phyloP scores from a whole-genome alignment of 2,113 vertebrate species.

The Ciconia maguari region DNA sequence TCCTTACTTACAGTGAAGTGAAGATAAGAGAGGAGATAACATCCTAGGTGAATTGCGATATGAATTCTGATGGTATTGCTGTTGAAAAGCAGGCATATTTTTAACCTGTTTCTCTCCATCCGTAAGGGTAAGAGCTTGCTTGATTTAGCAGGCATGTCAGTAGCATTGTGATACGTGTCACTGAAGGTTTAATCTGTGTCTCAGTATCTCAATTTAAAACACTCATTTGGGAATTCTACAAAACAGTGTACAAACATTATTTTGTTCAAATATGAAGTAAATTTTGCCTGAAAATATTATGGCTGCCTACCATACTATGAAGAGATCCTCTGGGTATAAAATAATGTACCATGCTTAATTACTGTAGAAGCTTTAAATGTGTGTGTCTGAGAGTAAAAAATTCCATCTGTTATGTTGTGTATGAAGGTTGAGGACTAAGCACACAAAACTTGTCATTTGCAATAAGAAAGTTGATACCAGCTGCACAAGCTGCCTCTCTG shows the following conservation, averaged over 20 bases:
- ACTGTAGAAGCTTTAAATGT: not conserved
- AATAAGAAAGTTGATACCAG: not conserved
- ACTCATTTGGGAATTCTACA: not conserved
- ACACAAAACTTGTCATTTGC: not conserved
- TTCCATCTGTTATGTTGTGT: not conserved
- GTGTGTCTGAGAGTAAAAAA: not conserved
- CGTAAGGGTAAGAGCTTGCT: not conserved
- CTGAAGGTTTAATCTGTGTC: not conserved
- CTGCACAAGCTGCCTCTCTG: not conserved
- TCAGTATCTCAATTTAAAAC: not conserved
- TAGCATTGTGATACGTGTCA: accelerated
- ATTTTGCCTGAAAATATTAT: not conserved
- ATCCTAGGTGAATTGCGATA: not conserved
- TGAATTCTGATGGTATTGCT: not conserved
- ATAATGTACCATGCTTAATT: not conserved
- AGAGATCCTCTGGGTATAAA: not conserved
- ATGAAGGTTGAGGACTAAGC: not conserved
- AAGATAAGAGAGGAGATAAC: not conserved
- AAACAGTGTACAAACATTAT: not conserved
- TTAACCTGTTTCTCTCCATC: not conserved
- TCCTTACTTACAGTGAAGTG: not conserved
- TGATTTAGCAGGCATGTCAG: not conserved
- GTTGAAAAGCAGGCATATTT: not conserved
- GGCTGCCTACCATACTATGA: not conserved
- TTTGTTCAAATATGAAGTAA: not conserved